Conservation (phyloP, 1,140 invertebrate genomes). For the Drosophila baimaii region DNA sequence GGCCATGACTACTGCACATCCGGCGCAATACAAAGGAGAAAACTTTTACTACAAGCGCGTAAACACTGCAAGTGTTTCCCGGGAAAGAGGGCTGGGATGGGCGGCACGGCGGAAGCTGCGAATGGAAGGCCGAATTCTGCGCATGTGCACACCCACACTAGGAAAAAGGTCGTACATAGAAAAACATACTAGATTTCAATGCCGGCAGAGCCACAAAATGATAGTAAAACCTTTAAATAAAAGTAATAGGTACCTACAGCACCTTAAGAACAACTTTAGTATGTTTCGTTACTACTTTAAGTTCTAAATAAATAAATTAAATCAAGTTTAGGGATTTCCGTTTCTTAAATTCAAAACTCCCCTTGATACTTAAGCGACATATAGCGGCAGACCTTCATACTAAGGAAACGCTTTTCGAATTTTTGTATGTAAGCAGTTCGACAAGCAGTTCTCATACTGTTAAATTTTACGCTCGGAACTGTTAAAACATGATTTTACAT, state of each 20-base stretch:
- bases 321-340: not conserved
- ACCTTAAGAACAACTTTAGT: not conserved
- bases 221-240: not conserved
- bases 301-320: not conserved
- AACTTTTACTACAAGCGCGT: conserved; percentile 74
- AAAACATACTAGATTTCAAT: not conserved
- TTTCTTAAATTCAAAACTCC: not conserved
- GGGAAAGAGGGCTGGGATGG: not conserved
- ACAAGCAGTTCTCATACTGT: no score
- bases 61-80: conserved; percentile 45
- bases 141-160: conserved; percentile 48
- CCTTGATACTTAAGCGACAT: not conserved
- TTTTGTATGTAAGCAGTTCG: no score
- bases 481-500: no score
- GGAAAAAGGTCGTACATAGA: conserved; percentile 6
- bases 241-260: not conserved
- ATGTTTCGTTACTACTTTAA: not conserved
- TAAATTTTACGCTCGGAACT: no score
- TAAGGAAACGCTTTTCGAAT: not conserved
- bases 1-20: conserved; percentile 61
- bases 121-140: conserved; percentile 25
- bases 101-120: not conserved
- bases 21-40: conserved; percentile 45
- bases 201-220: conserved; percentile 3
- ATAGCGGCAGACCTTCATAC: not conserved